phyloP scores from a whole-genome alignment of 2,888 invertebrate genomes.

The Caenorhabditis angaria region DNA sequence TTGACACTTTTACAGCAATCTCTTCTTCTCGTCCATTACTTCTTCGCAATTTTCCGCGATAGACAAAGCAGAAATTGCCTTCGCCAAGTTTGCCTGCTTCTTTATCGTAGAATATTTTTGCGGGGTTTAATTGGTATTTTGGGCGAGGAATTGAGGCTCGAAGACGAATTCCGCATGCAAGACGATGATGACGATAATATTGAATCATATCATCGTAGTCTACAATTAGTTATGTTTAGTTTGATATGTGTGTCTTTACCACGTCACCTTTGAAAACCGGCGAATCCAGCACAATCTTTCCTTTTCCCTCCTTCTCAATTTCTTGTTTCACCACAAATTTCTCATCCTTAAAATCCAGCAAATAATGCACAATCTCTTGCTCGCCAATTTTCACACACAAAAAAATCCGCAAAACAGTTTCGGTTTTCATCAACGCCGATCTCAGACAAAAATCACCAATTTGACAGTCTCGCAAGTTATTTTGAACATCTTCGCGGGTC shows the following conservation, averaged over 20 bases:
- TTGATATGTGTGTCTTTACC: too few relatives aligned
- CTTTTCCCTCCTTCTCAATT: background rate
- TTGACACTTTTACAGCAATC: conserved; percentile 62
- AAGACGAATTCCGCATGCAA: conserved; percentile 33
- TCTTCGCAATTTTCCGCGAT: conserved; percentile 22
- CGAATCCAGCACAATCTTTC: conserved; percentile 8
- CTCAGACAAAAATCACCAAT: conserved; percentile 25
- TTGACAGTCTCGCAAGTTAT: conserved; percentile 15
- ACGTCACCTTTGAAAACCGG: conserved; percentile 9
- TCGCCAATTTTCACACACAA: conserved; percentile 20
- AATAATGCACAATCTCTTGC: conserved; percentile 14
- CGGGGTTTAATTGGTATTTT: conserved; percentile 23
- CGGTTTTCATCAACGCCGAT: conserved; percentile 13
- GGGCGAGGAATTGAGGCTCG: conserved; percentile 14
- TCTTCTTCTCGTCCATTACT: conserved; percentile 41
- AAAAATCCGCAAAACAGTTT: conserved; percentile 18
- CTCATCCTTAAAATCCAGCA: conserved; percentile 5
- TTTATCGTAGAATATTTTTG: conserved; percentile 16
- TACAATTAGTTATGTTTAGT: too few relatives aligned
- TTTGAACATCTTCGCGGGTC: conserved; percentile 26
- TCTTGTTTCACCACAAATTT: conserved; percentile 22
- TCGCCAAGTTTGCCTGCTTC: conserved; percentile 30
- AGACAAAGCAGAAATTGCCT: conserved; percentile 50
- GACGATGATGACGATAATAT: conserved; percentile 22
- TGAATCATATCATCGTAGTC: conserved; percentile 17